These are phyloP conservation scores for Tachina lurida DNA, from an alignment of 2,888 invertebrate genomes.

Conservation along the genomic window DNA sequence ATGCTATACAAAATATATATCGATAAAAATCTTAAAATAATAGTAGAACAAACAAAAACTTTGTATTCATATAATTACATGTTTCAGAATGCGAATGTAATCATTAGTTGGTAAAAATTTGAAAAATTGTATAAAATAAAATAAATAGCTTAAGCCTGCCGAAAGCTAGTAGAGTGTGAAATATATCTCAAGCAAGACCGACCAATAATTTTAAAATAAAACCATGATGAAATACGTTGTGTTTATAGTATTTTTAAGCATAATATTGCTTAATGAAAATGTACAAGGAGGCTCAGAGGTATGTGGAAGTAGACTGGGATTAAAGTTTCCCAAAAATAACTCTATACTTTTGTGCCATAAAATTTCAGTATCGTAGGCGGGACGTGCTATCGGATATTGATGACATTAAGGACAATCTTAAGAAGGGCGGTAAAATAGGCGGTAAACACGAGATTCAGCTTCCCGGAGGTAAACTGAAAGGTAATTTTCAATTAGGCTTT, in stretches of 20 bases:
- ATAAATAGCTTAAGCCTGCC: too few relatives aligned
- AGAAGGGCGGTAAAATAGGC: conserved; percentile 71
- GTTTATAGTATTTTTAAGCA: background rate
- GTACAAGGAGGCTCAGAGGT: conserved; percentile 26
- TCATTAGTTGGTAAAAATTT: background rate
- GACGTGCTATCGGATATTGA: conserved; percentile 73
- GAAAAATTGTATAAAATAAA: conserved; percentile 26
- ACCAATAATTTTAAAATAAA: background rate
- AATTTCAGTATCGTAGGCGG: conserved; percentile 73
- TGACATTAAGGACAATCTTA: conserved; percentile 74
- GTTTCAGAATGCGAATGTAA: too few relatives aligned
- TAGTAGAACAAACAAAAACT: too few relatives aligned
- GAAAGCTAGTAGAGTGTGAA: background rate
- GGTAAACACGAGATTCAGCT: conserved; percentile 75
- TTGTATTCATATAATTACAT: too few relatives aligned
- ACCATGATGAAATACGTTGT: background rate
- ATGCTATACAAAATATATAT: too few relatives aligned
- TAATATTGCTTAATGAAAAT: conserved; percentile 25
- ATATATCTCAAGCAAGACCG: background rate
- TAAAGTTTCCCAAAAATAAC: too few relatives aligned
- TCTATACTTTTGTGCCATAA: background rate
- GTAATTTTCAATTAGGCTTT: conserved; percentile 73
- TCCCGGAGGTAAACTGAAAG: conserved; percentile 72
- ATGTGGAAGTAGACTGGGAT: background rate
- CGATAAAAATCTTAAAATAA: too few relatives aligned